phyloP scores from a whole-genome alignment of 2,888 invertebrate genomes.

The Pammene aurita region DNA sequence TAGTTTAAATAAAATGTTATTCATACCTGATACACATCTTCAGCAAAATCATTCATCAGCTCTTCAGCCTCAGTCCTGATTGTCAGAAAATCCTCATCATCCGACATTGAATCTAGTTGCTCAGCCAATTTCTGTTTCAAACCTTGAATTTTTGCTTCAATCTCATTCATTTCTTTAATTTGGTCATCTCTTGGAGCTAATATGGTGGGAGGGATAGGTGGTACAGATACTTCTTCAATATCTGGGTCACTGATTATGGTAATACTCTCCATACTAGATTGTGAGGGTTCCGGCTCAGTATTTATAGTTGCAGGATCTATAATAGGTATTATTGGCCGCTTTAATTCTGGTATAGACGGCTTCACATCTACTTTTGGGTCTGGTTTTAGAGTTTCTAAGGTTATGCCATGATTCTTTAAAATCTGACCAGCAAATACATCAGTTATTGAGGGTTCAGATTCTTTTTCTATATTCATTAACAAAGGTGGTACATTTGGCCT shows the following conservation, averaged over 20 bases:
- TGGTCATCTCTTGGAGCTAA: slow-evolving; percentile 60
- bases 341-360: slow-evolving; percentile 56
- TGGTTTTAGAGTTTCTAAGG: slow-evolving; percentile 59
- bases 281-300: slow-evolving; percentile 48
- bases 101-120: slow-evolving; percentile 82
- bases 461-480: slow-evolving; percentile 77
- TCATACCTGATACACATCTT: slow-evolving; percentile 76
- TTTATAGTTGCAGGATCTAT: slow-evolving; percentile 74
- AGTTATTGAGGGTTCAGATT: slow-evolving; percentile 82
- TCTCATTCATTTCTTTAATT: slow-evolving; percentile 73
- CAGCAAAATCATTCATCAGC: slow-evolving; percentile 78
- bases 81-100: slow-evolving; percentile 86
- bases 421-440: slow-evolving; percentile 86
- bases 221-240: slow-evolving; percentile 35
- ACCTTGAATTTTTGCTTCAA: slow-evolving; percentile 85
- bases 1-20: neutral
- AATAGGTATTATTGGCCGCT: slow-evolving; percentile 71
- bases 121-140: slow-evolving; percentile 73
- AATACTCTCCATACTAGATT: slow-evolving; percentile 22
- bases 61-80: slow-evolving; percentile 85
- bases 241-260: slow-evolving; percentile 42
- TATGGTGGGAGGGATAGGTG: slow-evolving; percentile 50
- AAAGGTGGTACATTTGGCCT: slow-evolving; percentile 77
- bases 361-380: slow-evolving; percentile 59
- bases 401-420: slow-evolving; percentile 77